A percentile compares a stretch with the other conserved stretches of the same genome.
Conservation (phyloP, 2,797 vertebrate species). For the Emydoidea blandingii region DNA sequence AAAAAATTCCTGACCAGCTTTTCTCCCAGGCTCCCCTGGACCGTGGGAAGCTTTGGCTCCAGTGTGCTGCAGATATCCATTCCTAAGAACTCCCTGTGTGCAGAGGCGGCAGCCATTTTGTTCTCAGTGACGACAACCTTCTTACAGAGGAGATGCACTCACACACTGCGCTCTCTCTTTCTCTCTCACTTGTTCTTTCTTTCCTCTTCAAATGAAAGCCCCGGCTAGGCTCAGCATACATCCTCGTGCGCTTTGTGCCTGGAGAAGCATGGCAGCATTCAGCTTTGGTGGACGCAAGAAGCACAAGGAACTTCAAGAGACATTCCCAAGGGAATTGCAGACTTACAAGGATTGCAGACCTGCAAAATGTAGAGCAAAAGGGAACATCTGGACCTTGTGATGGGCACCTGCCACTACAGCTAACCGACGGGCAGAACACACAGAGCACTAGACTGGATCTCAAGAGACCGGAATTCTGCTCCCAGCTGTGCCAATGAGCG, state of each 20-base stretch:
- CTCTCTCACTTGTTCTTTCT: not conserved
- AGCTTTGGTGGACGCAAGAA: not conserved
- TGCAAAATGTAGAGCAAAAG: not conserved
- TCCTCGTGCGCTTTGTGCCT: not conserved
- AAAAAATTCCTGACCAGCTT: too few species aligned
- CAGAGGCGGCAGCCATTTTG: too few species aligned
- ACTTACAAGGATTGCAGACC: not conserved
- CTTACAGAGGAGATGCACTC: not conserved
- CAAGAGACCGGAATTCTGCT: not conserved
- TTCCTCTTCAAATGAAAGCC: not conserved
- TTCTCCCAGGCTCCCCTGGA: too few species aligned
- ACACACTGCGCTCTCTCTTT: not conserved
- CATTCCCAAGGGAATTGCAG: not conserved
- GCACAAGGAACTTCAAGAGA: not conserved
- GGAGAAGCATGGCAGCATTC: not conserved
- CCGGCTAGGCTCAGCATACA: not conserved
- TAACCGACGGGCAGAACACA: not conserved
- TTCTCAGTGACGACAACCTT: too few species aligned
- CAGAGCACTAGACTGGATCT: not conserved
- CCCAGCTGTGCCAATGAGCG: not conserved
- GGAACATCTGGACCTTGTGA: not conserved
- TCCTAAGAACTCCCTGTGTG: too few species aligned
- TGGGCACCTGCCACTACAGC: not conserved
- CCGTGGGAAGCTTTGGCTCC: too few species aligned
- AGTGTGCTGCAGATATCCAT: too few species aligned